Evolutionary conservation across 2,888 invertebrate genomes (phyloP).

Genomic region (Andrena trimmerana): DNA sequence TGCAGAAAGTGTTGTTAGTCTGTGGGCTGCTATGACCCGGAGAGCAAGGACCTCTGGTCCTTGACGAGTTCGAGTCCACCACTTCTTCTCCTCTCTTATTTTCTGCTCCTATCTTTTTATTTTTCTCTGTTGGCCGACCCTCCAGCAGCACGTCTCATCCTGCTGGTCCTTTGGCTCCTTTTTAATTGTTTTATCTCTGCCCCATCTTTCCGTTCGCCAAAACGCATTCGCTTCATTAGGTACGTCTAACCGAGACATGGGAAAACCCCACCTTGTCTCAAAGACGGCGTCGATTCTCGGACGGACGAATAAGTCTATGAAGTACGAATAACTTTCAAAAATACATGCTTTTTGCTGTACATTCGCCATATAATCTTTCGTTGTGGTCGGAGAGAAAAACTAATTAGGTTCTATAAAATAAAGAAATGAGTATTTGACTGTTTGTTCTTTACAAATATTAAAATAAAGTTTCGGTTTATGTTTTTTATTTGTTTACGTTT

Average conservation of each 20-base stretch:
- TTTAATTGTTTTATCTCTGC: constrained; percentile 77
- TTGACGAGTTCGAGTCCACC: constrained; percentile 79
- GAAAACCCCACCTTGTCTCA: constrained; percentile 32
- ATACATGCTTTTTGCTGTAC: neutral
- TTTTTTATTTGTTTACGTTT: no score
- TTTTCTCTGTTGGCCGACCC: constrained; percentile 63
- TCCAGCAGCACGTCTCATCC: constrained; percentile 67
- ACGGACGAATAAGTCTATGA: neutral
- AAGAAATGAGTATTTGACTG: no score
- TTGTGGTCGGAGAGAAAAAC: no score
- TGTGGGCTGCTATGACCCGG: constrained; percentile 78
- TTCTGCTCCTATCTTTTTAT: constrained; percentile 62
- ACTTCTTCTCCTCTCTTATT: constrained; percentile 67
- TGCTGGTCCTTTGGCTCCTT: constrained; percentile 72
- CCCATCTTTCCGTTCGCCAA: constrained; percentile 46
- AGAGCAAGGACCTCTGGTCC: constrained; percentile 84
- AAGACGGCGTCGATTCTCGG: constrained; percentile 10
- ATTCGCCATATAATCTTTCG: no score
- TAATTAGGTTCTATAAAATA: no score
- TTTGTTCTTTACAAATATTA: no score
- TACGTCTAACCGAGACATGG: constrained; percentile 60
- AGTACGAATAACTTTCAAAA: neutral
- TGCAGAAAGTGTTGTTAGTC: constrained; percentile 77
- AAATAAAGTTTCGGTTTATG: no score
- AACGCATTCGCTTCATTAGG: constrained; percentile 80